Percentiles rank a stretch among this genome's conserved stretches.
These are phyloP conservation scores for Petrosia ficiformis DNA, from an alignment of 37 sponge, comb jelly and placozoan species.

Conservation along the genomic window DNA sequence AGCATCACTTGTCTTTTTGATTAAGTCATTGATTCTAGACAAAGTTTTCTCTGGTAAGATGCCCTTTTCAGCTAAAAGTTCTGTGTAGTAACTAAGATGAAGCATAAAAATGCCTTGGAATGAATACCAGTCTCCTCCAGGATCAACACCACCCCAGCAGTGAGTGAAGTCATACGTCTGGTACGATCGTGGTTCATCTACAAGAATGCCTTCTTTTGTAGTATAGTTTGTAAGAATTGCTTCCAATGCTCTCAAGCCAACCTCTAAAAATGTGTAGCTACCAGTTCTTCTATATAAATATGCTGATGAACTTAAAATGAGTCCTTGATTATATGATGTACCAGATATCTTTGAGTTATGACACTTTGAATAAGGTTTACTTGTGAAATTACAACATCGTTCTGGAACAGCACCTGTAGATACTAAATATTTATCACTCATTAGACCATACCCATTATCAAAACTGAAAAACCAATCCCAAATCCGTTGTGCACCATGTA, in stretches of 20 bases:
- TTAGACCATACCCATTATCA: constrained; percentile 38
- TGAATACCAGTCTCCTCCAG: constrained; percentile 50
- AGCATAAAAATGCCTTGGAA: constrained; percentile 46
- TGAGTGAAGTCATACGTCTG: background rate
- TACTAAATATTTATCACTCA: constrained; percentile 34
- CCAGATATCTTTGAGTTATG: constrained; percentile 25
- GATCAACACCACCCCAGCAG: constrained; percentile 4
- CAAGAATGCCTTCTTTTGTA: constrained; percentile 9
- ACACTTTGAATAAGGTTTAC: constrained; percentile 14
- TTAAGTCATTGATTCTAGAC: constrained; percentile 5
- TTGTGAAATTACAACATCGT: constrained; percentile 29
- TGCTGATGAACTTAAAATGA: constrained; percentile 21
- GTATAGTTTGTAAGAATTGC: constrained; percentile 16
- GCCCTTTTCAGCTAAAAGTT: constrained; percentile 22
- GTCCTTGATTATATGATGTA: constrained; percentile 23
- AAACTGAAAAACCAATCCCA: constrained; percentile 53
- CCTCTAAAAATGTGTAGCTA: constrained; percentile 6
- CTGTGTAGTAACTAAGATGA: constrained; percentile 39
- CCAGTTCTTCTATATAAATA: constrained; percentile 13
- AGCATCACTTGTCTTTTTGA: constrained; percentile 27
- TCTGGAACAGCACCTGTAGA: constrained; percentile 49
- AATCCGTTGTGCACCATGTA: constrained; percentile 6
- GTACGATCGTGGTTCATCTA: constrained; percentile 1
- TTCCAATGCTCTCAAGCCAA: constrained; percentile 13
- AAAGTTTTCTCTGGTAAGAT: constrained; percentile 8